Evolutionary conservation across 2,888 invertebrate species (phyloP).

Genomic region (Toxonevra muliebris): DNA sequence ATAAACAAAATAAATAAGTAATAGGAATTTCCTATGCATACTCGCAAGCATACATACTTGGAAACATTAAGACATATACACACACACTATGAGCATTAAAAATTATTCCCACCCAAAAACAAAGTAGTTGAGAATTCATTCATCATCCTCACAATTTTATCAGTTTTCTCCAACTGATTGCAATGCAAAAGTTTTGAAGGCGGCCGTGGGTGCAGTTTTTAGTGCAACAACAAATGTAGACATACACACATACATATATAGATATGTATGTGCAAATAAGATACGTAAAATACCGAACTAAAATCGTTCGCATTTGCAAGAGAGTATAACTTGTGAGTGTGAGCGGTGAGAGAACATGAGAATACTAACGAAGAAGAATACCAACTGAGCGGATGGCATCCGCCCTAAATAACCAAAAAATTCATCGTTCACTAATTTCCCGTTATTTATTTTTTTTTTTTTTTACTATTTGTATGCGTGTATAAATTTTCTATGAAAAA

Average conservation of each 20-base stretch:
- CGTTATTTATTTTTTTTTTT: not conserved
- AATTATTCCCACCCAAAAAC: not conserved
- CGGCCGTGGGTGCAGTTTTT: not conserved
- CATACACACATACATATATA: no score
- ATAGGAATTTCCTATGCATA: constrained; percentile 15
- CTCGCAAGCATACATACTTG: not conserved
- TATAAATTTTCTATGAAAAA: not conserved
- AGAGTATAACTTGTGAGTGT: no score
- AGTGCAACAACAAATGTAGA: no score
- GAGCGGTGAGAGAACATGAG: constrained; percentile 1
- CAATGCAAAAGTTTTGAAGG: constrained; percentile 10
- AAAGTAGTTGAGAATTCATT: constrained; percentile 6
- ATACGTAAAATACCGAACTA: no score
- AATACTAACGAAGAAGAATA: not conserved
- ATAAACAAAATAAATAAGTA: constrained; percentile 23
- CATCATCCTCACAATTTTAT: constrained; percentile 1
- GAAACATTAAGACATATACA: not conserved
- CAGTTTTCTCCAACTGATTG: not conserved
- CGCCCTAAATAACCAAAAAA: constrained; percentile 35
- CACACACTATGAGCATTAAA: not conserved
- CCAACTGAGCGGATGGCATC: constrained; percentile 31
- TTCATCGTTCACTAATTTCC: not conserved
- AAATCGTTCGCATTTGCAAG: no score
- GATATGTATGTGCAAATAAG: no score
- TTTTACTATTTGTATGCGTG: not conserved